Conservation (phyloP, 2,113 vertebrate species). For the Sturnira hondurensis region DNA sequence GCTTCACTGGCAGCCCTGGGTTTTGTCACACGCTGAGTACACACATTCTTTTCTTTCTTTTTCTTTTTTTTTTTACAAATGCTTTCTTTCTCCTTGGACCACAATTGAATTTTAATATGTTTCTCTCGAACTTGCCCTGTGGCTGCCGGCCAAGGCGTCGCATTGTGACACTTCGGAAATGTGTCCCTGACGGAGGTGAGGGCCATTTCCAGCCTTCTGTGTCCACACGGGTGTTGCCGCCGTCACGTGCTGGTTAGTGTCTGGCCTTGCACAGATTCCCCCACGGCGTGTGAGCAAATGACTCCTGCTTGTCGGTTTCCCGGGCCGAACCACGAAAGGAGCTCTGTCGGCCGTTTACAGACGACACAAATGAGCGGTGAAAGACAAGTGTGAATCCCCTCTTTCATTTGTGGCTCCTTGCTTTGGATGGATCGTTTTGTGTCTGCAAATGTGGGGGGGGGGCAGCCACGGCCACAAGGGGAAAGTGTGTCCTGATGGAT, state of each 20-base stretch:
- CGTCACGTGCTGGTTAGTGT: background rate
- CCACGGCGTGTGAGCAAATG: fast-evolving
- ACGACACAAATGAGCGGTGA: fast-evolving
- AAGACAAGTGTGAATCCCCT: background rate
- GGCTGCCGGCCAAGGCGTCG: background rate
- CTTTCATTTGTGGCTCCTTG: background rate
- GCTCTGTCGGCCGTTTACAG: background rate
- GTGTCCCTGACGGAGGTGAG: background rate
- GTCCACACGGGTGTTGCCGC: background rate
- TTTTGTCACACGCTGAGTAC: conserved; percentile 40
- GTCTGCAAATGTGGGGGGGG: background rate
- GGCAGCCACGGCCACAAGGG: background rate
- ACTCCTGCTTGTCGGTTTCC: background rate
- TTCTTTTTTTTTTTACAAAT: conserved; percentile 71
- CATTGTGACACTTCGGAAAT: conserved; percentile 51
- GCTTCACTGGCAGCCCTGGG: conserved; percentile 52
- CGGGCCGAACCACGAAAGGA: background rate
- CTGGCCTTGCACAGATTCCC: background rate
- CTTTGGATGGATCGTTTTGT: background rate
- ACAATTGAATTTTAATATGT: conserved; percentile 66
- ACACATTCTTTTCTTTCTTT: conserved; percentile 65
- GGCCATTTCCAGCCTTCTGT: background rate
- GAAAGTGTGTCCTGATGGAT: background rate
- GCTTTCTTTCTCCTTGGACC: conserved; percentile 57
- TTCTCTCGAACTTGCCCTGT: conserved; percentile 35